Percentiles rank a stretch among this genome's conserved stretches.
These are phyloP conservation scores for Gymnoscelis rufifasciata DNA, from an alignment of 2,888 invertebrate species.

Conservation along the genomic window DNA sequence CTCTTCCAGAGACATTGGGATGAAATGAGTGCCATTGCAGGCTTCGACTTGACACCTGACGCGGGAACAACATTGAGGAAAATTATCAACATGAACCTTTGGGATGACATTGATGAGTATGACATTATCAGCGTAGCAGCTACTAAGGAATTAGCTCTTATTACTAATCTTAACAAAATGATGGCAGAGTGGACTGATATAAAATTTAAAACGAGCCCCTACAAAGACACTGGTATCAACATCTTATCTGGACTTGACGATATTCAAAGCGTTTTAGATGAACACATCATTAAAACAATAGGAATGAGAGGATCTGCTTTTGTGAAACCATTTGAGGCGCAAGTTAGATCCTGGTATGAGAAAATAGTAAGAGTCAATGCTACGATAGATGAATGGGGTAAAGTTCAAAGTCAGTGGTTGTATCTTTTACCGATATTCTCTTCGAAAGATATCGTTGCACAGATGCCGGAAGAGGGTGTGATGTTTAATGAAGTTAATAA, in stretches of 20 bases:
- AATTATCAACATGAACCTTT: slow-evolving; percentile 85
- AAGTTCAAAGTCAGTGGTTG: slow-evolving; percentile 91
- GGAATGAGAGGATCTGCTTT: slow-evolving; percentile 92
- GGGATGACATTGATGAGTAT: slow-evolving; percentile 84
- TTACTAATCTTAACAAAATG: slow-evolving; percentile 87
- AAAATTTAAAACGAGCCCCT: slow-evolving; percentile 82
- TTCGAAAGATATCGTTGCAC: slow-evolving; percentile 90
- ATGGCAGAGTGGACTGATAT: slow-evolving; percentile 89
- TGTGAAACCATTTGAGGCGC: slow-evolving; percentile 88
- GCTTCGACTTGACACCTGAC: slow-evolving; percentile 90
- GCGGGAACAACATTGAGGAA: slow-evolving; percentile 91
- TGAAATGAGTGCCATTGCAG: slow-evolving; percentile 89
- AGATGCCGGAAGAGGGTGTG: slow-evolving; percentile 91
- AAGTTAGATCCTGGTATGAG: slow-evolving; percentile 86
- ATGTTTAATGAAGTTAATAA: slow-evolving; percentile 87
- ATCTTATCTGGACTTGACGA: slow-evolving; percentile 88
- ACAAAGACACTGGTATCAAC: slow-evolving; percentile 85
- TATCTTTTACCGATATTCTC: slow-evolving; percentile 92
- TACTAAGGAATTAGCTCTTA: slow-evolving; percentile 86
- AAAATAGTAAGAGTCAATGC: slow-evolving; percentile 83
- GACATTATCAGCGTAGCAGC: slow-evolving; percentile 92
- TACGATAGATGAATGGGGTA: slow-evolving; percentile 91
- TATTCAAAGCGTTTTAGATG: slow-evolving; percentile 87
- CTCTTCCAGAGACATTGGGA: slow-evolving; percentile 91
- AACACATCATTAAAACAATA: slow-evolving; percentile 90